Evolutionary conservation across 2,797 vertebrate species (phyloP), one percentile per base, ranked within the genome.

Genomic region (Danio choprae): DNA sequence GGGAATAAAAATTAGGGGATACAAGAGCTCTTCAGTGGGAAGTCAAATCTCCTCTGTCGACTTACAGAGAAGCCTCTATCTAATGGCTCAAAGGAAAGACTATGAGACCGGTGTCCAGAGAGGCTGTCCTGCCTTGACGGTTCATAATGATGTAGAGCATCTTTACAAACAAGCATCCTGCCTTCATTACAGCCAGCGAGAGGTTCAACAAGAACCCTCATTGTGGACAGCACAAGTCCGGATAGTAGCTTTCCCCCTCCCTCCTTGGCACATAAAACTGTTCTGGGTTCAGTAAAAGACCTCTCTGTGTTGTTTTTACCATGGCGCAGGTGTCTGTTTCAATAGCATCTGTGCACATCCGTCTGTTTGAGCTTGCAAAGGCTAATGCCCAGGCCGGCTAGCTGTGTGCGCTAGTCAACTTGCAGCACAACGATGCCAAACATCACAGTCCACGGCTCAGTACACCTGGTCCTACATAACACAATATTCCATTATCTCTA

Each of bases 371-470:
- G 65, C 74, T 80, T 16, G 71, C 58, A 38, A 56, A 74, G 65
- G 83, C 83, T 63, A 78, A 83, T 84, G 58, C 43, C 79, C 63
- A 16, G 65, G 74, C 65, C 44, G 56, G 71, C 36, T 53, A 60
- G 62, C 63, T 50, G 55, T 65, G 48, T 36, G 83, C 67, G 79
- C 36, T 36, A 55, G 62, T 90, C 87, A 86, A 74, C 85, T 85
- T 89, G 89, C 89, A 87, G 86, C 87, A 91, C 91, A 90, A 90
- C 88, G 91, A 90, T 89, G 85, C 71, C 83, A 80, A 84, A 87
- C 88, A 91, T 92, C 89, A 87, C 62, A 80, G 88, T 81, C 89
- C 84, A 84, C 83, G 87, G 86, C 81, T 84, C 77, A 78, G 81
- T 75, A 76, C 85, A 86, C 83, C 85, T 86, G 85, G 51, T 77